Percentiles rank a stretch among this genome's conserved stretches.
Conservation (phyloP, 2,888 invertebrate genomes). For the Cenopis cana region DNA sequence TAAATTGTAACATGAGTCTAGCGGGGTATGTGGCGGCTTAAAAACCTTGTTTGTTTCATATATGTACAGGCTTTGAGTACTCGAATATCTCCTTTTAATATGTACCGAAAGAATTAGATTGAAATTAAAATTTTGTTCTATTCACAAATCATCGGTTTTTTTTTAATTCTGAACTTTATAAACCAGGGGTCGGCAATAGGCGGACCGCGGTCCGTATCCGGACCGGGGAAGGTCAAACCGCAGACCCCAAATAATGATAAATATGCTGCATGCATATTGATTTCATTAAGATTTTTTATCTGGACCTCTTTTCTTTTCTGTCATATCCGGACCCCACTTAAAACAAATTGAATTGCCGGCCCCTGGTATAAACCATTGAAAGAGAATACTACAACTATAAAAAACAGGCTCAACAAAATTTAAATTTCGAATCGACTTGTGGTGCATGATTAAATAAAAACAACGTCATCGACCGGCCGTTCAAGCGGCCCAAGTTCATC, state of each 20-base stretch:
- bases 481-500: conserved; percentile 69
- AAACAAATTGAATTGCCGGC: no score
- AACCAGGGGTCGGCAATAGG: no score
- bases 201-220: no score
- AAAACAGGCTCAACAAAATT: conserved; percentile 32
- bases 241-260: no score
- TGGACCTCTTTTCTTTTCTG: no score
- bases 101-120: background rate
- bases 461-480: conserved; percentile 60
- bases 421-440: conserved; percentile 46
- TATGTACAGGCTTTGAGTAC: no score
- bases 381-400: background rate
- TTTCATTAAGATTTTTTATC: no score
- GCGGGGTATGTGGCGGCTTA: background rate
- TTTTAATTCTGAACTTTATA: no score
- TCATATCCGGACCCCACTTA: no score
- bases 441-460: conserved; percentile 52
- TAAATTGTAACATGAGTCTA: no score
- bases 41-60: background rate
- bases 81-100: background rate
- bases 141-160: background rate
- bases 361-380: background rate
- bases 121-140: background rate
- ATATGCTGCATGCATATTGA: no score
- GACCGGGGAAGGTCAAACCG: no score